Conservation (phyloP, 2,797 vertebrate genomes). For the Chelmon rostratus region DNA sequence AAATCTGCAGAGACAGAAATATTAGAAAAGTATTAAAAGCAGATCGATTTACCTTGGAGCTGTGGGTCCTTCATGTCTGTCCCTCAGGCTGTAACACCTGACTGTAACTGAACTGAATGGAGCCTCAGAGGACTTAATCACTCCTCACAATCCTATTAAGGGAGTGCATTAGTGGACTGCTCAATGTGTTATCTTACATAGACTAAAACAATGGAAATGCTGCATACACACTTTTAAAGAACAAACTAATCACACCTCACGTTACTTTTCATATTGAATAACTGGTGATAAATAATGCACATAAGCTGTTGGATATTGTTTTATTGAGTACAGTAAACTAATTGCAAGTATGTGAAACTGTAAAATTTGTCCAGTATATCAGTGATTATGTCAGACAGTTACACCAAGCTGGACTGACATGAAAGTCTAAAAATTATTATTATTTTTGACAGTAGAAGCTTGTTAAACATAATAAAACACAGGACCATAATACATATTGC, state of each 20-base stretch:
- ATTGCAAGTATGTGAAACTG: neutral
- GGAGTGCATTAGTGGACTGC: constrained; percentile 69
- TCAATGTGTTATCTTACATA: constrained; percentile 51
- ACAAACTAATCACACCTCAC: neutral
- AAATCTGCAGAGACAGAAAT: neutral
- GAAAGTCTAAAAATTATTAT: neutral
- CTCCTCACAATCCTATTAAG: constrained; percentile 82
- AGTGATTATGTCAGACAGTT: neutral
- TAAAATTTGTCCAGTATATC: neutral
- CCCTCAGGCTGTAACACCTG: constrained; percentile 47
- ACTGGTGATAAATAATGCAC: neutral
- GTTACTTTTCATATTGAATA: neutral
- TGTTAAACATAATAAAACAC: neutral
- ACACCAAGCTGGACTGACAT: neutral
- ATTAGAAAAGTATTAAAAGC: neutral
- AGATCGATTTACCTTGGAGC: constrained; percentile 75
- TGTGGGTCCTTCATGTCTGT: constrained; percentile 83
- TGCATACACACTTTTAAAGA: constrained; percentile 43
- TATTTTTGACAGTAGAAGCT: neutral
- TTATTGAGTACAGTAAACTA: neutral
- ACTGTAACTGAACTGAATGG: constrained; percentile 59
- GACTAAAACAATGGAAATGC: constrained; percentile 45
- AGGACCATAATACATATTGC: no score
- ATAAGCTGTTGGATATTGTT: neutral
- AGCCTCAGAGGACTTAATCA: constrained; percentile 59